A percentile compares a stretch with the other conserved stretches of the same genome.
Evolutionary conservation across 2,797 vertebrate genomes (phyloP).

Genomic region (Cynopterus sphinx): DNA sequence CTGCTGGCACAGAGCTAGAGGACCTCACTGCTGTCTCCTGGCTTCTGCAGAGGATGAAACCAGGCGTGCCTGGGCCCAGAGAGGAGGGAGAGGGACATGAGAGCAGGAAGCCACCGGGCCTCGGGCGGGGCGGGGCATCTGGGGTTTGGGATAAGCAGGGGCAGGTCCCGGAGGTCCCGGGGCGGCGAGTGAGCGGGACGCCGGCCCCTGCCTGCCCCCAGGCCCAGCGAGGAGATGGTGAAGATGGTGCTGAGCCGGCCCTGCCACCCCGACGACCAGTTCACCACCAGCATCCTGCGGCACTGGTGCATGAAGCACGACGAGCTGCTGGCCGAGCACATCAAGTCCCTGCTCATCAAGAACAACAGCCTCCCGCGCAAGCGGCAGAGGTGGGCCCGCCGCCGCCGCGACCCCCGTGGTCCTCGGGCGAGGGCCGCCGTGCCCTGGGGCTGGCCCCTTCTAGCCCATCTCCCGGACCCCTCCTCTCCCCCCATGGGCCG

Average conservation of each 20-base stretch:
- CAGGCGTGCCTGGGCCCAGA: not conserved
- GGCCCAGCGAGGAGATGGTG: slow-evolving; percentile 98
- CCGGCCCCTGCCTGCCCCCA: not conserved
- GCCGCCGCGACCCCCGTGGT: no score
- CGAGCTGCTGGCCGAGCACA: slow-evolving; percentile 93
- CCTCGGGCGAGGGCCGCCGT: not conserved
- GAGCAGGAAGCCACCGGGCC: not conserved
- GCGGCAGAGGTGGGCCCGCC: slow-evolving; percentile 90
- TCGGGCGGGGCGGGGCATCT: not conserved
- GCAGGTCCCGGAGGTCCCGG: not conserved
- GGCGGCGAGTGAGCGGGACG: not conserved
- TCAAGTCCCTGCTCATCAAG: slow-evolving; percentile 97
- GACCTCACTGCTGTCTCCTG: not conserved
- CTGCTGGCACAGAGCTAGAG: not conserved
- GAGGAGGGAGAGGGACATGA: slow-evolving; percentile 28
- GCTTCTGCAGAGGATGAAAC: not conserved
- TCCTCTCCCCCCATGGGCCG: not conserved
- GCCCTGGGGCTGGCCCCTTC: not conserved
- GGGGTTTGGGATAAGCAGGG: not conserved
- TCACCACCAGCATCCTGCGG: slow-evolving; percentile 96
- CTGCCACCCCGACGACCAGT: slow-evolving; percentile 95
- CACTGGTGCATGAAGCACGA: slow-evolving; percentile 97
- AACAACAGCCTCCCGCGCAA: slow-evolving; percentile 98
- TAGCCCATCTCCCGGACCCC: no score
- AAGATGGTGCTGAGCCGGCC: slow-evolving; percentile 98